Evolutionary conservation across 2,113 vertebrate species (phyloP), one percentile per base, ranked within the genome.

Genomic region (Clarias magur): DNA sequence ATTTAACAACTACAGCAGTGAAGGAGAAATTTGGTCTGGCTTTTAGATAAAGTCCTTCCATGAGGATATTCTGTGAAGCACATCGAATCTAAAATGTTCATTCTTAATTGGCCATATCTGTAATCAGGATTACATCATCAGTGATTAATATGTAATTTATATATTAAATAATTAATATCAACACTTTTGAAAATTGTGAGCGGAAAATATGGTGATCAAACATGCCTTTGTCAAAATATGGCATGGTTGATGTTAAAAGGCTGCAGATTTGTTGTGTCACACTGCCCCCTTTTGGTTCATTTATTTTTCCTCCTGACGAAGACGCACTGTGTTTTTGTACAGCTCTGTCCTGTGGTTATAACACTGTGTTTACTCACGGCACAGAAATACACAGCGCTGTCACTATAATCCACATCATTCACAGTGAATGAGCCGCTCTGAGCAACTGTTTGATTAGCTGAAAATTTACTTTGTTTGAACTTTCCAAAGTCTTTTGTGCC

Each of bases 301-400:
- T 63, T 17, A 11, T n/a, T 34, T 10, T 23, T 67, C 30, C 30
- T 34, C 30, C 30, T 34, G 30, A 34, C 30, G 1, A 2, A 34
- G 2, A 25, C 83, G 75, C 21, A 62, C 67, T 59, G 11, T 38
- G 80, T 86, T 88, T 89, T 89, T 87, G 89, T 86, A 34, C 86
- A 87, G 34, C 65, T 84, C 80, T 88, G 8, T 38, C 25, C 9
- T 15, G 11, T 82, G 75, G 88, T 78, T 92, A 65, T 62, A 62
- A 4, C 83, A 89, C 89, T 88, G 91, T 91, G 88, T 80, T 89
- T 0, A 62, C 88, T 86, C 4, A 85, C 89, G 62, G 84, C 87
- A 70, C 87, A 91, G 86, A 91, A 70, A 85, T 91, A 91, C 73
- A 86, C 16, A n/a, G 54, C 88, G 6, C 86, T 76, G 72, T 91